Base-by-base conservation (phyloP, 2,113 vertebrate genomes). In the Apus apus region DNA sequence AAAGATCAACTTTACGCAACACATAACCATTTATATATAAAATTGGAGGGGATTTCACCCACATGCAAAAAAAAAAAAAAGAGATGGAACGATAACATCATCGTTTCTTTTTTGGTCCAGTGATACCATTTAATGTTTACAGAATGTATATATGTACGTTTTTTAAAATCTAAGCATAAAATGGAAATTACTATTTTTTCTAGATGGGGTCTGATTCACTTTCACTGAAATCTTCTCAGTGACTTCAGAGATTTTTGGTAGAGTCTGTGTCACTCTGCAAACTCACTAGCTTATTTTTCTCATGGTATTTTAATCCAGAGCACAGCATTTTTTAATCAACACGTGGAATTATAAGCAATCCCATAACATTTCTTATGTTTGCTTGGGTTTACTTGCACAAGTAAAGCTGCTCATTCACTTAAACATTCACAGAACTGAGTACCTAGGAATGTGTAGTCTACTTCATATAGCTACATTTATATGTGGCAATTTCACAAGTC, bases 401-500 rank as follows among this genome's bases (percentile, higher is more conserved):
- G 77, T 75, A 93, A 90, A 88, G 36, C 27, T 67, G 23, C 30
- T 66, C 10, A 8, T 61, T 84, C 27, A 25, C 75, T 87, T 75
- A 85, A 92, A 51, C 30, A 7, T 62, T 45, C 26, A 23, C 23
- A 61, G 74, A 73, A 85, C 29, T 34, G 20, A 58, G 15, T 27
- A n/a, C 12, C 40, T 25, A 75, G 34, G 38, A 84, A 77, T 6
- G 16, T 11, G 22, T 18, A 18, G 23, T 68, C 89, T 34, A 34
- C 48, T 95, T 87, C 80, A 51, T 7, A 25, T 11, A 87, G 87
- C 58, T 88, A 68, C 45, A 40, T 19, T 61, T 46, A 34, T 13
- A 72, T 7, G 36, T 66, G 58, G 62, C 65, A 76, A 95, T 96
- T 96, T 95, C 95, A 87, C 91, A 95, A 95, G 71, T 89, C 93